Conservation (phyloP, 53 echinoderm and acorn worm genomes). For the Echinometra lucunter region DNA sequence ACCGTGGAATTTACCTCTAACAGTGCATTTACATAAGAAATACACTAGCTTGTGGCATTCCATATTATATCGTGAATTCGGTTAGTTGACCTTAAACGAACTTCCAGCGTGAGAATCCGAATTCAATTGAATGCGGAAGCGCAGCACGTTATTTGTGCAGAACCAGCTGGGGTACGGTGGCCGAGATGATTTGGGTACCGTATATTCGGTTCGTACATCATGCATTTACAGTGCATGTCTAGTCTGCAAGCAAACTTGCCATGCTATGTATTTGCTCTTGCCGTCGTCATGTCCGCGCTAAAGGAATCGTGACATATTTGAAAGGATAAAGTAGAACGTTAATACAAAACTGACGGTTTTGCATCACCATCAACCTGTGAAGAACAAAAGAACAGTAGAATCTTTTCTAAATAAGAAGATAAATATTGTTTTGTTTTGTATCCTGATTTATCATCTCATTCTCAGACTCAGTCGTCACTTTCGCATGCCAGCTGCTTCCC, state of each 20-base stretch:
- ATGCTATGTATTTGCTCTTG: not conserved
- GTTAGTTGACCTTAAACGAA: constrained; percentile 34
- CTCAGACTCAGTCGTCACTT: not conserved
- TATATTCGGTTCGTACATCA: not conserved
- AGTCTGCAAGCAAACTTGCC: not conserved
- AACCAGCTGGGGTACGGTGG: constrained; percentile 14
- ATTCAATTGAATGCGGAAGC: constrained; percentile 30
- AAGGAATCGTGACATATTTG: not conserved
- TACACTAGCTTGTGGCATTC: not conserved
- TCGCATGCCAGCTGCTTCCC: not conserved
- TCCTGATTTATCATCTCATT: not conserved
- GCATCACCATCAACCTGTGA: not conserved
- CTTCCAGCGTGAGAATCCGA: not conserved
- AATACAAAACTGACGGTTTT: not conserved
- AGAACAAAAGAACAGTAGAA: not conserved
- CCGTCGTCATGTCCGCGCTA: not conserved
- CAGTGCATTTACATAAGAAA: too few relatives aligned
- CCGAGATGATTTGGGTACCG: not conserved
- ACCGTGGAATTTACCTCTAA: too few relatives aligned
- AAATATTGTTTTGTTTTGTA: not conserved
- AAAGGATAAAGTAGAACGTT: not conserved
- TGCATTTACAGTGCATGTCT: too few relatives aligned
- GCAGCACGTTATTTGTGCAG: not conserved
- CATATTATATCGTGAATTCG: not conserved
- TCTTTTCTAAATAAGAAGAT: not conserved